Conservation (phyloP, 1,140 invertebrate genomes). For the Trichogramma pretiosum region DNA sequence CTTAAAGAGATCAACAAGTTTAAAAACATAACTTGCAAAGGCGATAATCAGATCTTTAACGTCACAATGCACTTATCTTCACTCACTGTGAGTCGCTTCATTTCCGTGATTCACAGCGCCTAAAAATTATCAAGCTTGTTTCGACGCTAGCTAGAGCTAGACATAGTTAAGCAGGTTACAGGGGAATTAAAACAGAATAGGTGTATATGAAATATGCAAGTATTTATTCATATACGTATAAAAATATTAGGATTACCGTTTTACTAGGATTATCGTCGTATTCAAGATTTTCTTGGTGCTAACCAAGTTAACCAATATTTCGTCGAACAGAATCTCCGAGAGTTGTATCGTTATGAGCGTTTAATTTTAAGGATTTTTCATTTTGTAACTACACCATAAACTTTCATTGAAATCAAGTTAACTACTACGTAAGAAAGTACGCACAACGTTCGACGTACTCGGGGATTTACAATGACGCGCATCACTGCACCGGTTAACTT, state of each 20-base stretch:
- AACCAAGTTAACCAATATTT: conserved; percentile 7
- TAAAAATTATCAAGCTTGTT: conserved; percentile 10
- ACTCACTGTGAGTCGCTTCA: conserved; percentile 8
- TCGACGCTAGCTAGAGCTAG: no score
- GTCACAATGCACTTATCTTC: no score
- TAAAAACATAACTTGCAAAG: no score
- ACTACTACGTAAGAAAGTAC: neutral
- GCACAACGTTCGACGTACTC: conserved; percentile 3
- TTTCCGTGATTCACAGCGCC: conserved; percentile 3
- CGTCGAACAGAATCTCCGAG: neutral
- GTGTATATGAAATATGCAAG: no score
- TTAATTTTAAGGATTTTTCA: neutral
- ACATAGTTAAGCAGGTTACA: no score
- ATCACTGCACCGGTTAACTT: conserved; percentile 19
- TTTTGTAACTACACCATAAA: neutral
- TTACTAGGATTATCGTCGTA: no score
- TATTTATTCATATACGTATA: no score
- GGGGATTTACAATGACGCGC: neutral
- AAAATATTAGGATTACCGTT: no score
- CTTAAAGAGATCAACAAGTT: no score
- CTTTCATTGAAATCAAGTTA: neutral
- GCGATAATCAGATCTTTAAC: no score
- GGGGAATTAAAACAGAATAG: no score
- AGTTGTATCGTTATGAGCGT: no score
- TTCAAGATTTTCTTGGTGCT: conserved; percentile 6